These are phyloP conservation scores for Hybos culiciformis DNA, from an alignment of 2,888 invertebrate genomes.

Conservation along the genomic window DNA sequence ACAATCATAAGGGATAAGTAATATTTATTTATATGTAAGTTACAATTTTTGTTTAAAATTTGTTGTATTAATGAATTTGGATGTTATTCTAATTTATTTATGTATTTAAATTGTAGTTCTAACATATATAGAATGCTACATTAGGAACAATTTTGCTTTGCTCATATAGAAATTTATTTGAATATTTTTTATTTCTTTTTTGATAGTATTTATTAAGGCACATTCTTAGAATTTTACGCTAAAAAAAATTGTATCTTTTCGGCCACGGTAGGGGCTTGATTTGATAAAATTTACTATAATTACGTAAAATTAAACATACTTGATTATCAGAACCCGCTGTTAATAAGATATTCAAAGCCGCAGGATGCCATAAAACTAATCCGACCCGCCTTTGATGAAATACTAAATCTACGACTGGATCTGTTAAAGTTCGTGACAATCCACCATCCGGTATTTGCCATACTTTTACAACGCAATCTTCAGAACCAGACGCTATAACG, in stretches of 20 bases:
- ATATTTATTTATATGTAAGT: too few relatives aligned
- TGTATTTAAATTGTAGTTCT: too few relatives aligned
- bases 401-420: conserved; percentile 84
- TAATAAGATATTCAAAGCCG: conserved; percentile 85
- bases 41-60: too few relatives aligned
- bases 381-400: conserved; percentile 88
- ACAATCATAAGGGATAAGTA: too few relatives aligned
- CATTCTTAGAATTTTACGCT: too few relatives aligned
- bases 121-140: too few relatives aligned
- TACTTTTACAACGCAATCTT: conserved; percentile 92
- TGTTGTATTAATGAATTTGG: too few relatives aligned
- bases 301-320: too few relatives aligned
- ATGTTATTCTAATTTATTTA: too few relatives aligned
- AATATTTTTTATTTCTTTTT: neutral
- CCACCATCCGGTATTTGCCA: conserved; percentile 95
- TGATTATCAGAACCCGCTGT: conserved; percentile 90
- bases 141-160: too few relatives aligned
- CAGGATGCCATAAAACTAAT: conserved; percentile 92
- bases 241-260: too few relatives aligned
- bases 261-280: too few relatives aligned
- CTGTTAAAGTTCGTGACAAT: conserved; percentile 75
- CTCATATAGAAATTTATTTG: neutral
- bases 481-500: conserved; percentile 93
- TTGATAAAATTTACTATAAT: neutral
- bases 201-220: neutral